Base-by-base conservation (phyloP, 1,140 invertebrate species). In the Tetragonula clypearis region DNA sequence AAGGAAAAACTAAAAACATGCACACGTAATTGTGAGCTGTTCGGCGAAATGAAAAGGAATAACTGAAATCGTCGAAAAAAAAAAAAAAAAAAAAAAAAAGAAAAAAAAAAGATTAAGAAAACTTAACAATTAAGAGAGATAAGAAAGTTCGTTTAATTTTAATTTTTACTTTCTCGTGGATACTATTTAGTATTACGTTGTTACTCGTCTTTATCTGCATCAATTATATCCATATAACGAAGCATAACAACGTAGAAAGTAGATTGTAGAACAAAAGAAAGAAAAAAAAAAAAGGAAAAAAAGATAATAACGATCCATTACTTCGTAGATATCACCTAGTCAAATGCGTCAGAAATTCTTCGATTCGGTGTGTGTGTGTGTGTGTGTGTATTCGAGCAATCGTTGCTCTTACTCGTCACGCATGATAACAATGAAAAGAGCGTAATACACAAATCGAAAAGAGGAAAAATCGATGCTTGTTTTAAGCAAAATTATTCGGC, bases 401-500 rank as follows among this genome's bases (percentile, higher is more conserved):
- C 9, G 35, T 35, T 19, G 23, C 1, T 35, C 35, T 15, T 14
- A 19, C 26, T 41, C 60, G 0, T 23, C 72, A 2, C 21, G 49
- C 35, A 6, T 15, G 14, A 41, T 15, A 72, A 66, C 1, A 56
- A 72, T 19, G 41, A 3, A 4, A 19, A 58, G n/a, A 26, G 21
- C 14, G 55, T 2, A 1, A 62, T 41, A 35, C 15, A 30, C 35
- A 23, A 74, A 74, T 30, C 19, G 65, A 12, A 21, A 19, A 35
- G n/a, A 11, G 15, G 23, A 49, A 55, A 23, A 53, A 12, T 12
- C 5, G 23, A 68, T 56, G 49, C 35, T 58, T 12, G 4, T 26
- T 49, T 26, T 15, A n/a, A 69, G 68, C 14, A 77, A 83, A 83
- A 77, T 68, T 58, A 68, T 49, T 0, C 49, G 9, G 11, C 77